Base-by-base conservation (phyloP, 2,797 vertebrate species). In the Schizopygopsis pylzovi region DNA sequence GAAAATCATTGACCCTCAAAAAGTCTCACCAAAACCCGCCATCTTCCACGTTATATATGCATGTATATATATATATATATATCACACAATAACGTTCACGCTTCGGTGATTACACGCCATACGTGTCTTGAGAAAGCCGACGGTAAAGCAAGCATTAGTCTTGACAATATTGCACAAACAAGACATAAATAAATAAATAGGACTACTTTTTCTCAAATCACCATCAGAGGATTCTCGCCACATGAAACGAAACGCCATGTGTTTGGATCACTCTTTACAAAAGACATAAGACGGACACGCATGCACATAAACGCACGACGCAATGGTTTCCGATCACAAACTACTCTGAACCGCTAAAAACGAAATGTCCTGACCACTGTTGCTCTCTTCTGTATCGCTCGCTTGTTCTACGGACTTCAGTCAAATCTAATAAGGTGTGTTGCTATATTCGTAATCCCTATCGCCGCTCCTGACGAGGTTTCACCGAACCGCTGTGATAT, bases 91-190 rank as follows among this genome's bases (percentile, higher is more conserved):
- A 93, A 92, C 91, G 90, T 93, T 93, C 92, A 93, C 71, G n/a
- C 71, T 43, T 43, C 47, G n/a, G 25, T 83, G 56, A 73, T 82
- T 56, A 54, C 13, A 71, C 3, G 67, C 1, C 56, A 28, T 45
- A 11, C 8, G 22, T 7, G 56, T 39, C 22, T 70, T 2, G 33
- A 75, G 7, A 52, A 72, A 52, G 39, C 4, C 33, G n/a, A 52
- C 13, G 18, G 45, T 56, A 20, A 71, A 71, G 67, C 56, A 82
- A 71, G 72, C 76, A 39, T 49, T 81, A 59, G 87, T 79, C 84
- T 80, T 63, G 75, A 93, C 93, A 93, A 93, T 95, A 96, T 95
- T 95, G 95, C 95, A 95, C 95, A 76, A 83, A 83, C 56, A 49
- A 68, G 61, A 84, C 75, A 79, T 84, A 84, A 84, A 84, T 84